phyloP scores from a whole-genome alignment of 2,113 vertebrate genomes.

The Ivindomyrus marchei region DNA sequence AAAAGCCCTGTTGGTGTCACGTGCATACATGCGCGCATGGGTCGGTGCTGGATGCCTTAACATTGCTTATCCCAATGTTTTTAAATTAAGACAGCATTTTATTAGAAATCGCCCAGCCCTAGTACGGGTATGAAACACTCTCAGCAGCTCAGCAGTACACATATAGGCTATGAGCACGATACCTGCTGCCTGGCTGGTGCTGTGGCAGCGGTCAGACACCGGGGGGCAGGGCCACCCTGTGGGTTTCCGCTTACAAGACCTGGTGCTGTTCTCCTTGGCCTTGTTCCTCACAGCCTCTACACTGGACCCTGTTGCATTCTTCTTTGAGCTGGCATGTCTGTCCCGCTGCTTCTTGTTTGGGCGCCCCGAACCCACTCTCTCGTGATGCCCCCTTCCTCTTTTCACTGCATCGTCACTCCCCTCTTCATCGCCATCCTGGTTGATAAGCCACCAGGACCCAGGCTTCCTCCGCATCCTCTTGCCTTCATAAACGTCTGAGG shows the following conservation, averaged over 20 bases:
- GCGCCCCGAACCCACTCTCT: not conserved
- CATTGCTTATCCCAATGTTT: not conserved
- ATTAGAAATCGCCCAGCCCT: not conserved
- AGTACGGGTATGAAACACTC: not conserved
- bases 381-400: not conserved
- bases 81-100: not conserved
- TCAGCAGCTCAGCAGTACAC: not conserved
- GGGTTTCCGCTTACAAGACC: not conserved
- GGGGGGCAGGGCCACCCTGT: not conserved
- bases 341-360: not conserved
- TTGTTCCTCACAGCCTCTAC: not conserved
- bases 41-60: not conserved
- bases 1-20: not conserved
- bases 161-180: not conserved
- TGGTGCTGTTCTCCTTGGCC: not conserved
- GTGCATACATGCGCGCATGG: no score
- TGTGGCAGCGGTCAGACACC: not conserved
- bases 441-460: slow-evolving; percentile 50
- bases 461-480: slow-evolving; percentile 44
- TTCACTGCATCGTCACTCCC: not conserved
- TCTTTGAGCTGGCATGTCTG: not conserved
- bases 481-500: not conserved
- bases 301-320: not conserved
- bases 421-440: not conserved
- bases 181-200: not conserved